Base-by-base conservation (phyloP, 2,888 invertebrate genomes). In the Dryobota labecula region DNA sequence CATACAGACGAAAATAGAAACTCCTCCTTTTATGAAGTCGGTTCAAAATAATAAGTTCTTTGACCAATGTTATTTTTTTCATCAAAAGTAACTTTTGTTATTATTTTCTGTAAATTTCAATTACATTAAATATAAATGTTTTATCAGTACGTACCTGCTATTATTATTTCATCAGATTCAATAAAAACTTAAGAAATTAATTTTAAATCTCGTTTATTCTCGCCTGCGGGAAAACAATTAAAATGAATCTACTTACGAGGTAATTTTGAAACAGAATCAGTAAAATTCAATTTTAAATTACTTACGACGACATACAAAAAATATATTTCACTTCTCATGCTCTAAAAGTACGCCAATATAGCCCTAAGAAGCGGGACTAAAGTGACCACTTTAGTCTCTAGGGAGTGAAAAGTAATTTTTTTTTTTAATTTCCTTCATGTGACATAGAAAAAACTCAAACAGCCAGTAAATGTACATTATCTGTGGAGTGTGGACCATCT, bases 241-340 rank as follows among this genome's bases (percentile, higher is more conserved):
- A 69, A 54, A n/a, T 45, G 8, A 36, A 45, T 45, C 8, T 8
- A n/a, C 13, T n/a, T n/a, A 33, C 45, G 2, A 30, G 38, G 1
- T 45, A 45, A 54, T 47, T 69, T 69, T 36, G 0, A 38, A 38
- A 36, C 27, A 20, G 18, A 69, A 69, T n/a, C 18, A 24, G 11
- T n/a, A 11, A 43, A 43, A 63, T 63, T 43, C 6, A 27, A 43
- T 68, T 53, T 53, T n/a, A 53, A 43, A 33, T 66, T 53, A 24
- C 30, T 9, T n/a, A 7, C 18, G 18, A 6, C 7, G n/a, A 27
- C 4, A 15, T 1, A 15, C 47, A 30, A 6, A n/a, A n/a, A n/a
- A n/a, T n/a, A n/a, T n/a, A n/a, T n/a, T n/a, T n/a, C n/a, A n/a
- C n/a, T n/a, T n/a, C n/a, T n/a, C n/a, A n/a, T n/a, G n/a, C n/a